phyloP scores from a whole-genome alignment of 2,113 vertebrate genomes.

The Hypomesus transpacificus region DNA sequence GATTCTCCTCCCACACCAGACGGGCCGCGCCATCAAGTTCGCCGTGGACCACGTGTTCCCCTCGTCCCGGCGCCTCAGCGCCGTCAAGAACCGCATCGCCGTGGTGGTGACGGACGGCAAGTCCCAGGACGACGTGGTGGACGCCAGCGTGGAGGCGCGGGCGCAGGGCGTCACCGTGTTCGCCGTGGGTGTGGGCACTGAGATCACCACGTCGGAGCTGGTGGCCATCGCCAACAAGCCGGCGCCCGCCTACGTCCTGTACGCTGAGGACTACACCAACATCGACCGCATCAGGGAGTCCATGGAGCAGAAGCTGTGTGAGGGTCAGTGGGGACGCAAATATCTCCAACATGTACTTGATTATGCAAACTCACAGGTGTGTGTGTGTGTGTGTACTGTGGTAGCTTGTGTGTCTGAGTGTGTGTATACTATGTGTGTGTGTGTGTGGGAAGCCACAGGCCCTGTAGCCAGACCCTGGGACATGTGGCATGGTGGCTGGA shows the following conservation, averaged over 20 bases:
- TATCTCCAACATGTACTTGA: neutral
- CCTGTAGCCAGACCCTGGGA: constrained; percentile 18
- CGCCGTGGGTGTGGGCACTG: constrained; percentile 75
- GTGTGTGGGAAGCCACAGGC: constrained; percentile 9
- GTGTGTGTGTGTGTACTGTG: constrained; percentile 1
- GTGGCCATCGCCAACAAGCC: constrained; percentile 75
- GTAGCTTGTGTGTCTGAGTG: no score
- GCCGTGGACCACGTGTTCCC: constrained; percentile 75
- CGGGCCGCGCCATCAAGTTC: constrained; percentile 76
- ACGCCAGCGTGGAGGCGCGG: constrained; percentile 68
- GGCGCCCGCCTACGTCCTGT: constrained; percentile 69
- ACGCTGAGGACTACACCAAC: constrained; percentile 74
- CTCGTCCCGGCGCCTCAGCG: constrained; percentile 54
- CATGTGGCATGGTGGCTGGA: constrained; percentile 9
- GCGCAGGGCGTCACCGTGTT: constrained; percentile 70
- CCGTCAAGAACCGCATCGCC: constrained; percentile 73
- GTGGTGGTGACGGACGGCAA: constrained; percentile 80
- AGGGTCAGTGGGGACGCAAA: constrained; percentile 58
- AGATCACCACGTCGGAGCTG: constrained; percentile 75
- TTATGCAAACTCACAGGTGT: neutral
- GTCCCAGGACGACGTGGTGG: constrained; percentile 77
- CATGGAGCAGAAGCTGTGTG: constrained; percentile 78
- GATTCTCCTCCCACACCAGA: constrained; percentile 48
- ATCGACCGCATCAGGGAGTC: constrained; percentile 72
- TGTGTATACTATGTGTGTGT: constrained; percentile 1